Evolutionary conservation across 30 jellyfish, hydroid and myxozoan genomes (phyloP), one percentile per base, ranked within the genome.

Genomic region (Pseudorhiza aurosa): DNA sequence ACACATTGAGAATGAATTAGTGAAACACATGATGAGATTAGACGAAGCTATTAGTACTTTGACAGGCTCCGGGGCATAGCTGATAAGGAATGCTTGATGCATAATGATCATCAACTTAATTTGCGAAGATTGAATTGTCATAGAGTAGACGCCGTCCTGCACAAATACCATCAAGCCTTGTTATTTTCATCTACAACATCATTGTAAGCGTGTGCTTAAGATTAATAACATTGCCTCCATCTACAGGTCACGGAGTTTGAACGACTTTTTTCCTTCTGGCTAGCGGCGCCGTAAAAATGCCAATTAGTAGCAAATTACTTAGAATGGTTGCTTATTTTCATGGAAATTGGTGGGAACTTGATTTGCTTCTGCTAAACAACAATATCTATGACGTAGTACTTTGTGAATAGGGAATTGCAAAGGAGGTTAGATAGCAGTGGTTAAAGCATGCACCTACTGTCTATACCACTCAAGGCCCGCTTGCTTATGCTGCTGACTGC

Each of bases 121-220:
- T 64, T 64, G 31, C 28, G 30, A 42, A 64, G 30, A 64, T 64
- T 64, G 77, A 64, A 64, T 64, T 64, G 35, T 37, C 77, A 36
- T 64, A 42, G 17, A 25, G 1, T 17, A 64, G 77, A 31, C 77
- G 77, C 77, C 77, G 53, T 58, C 32, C 35, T 64, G 77, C 53
- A 31, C 75, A 60, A 60, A 60, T 60, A 60, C 29, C 58, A 64
- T 64, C 77, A 64, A 64, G 53, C 3, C 77, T 30, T 32, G 31
- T 64, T 64, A 32, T 12, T 19, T 2, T 1, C 24, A 42, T 19
- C 58, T 40, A 42, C 15, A 32, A 3, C 4, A 31, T 64, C 33
- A 64, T 64, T 64, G 77, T 31, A 64, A 64, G 5, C 67, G 67
- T 19, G 67, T 53, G 32, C 67, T 53, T 19, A 7, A 3, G 36